Evolutionary conservation across 2,113 vertebrate species (phyloP), one percentile per base, ranked within the genome.

Genomic region (Romanogobio albipinnatus): DNA sequence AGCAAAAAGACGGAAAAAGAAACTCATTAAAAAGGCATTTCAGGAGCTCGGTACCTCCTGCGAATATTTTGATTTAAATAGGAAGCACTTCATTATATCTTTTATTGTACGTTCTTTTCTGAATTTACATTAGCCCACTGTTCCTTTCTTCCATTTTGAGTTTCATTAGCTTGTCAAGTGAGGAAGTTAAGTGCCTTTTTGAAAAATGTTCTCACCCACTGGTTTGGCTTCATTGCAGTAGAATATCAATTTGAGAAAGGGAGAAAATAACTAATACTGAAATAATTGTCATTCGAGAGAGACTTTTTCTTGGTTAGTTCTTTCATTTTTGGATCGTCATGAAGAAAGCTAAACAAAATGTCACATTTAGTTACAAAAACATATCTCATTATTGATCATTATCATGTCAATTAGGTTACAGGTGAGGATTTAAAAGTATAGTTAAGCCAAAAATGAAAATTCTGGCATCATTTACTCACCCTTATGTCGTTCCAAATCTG

Each of bases 21-120:
- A 97, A 98, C 97, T 99, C 97, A 99, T 99, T 99, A 99, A 99
- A 99, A 99, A 99, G 97, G 97, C 98, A 99, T 99, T 99, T 99
- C 96, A 96, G 97, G 96, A 98, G 97, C 97, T 96, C 95, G 97
- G 96, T 96, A 96, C 97, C 96, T 96, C 96, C 96, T 96, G 95
- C 96, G 96, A 97, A 97, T 98, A 98, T 97, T 98, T 98, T 96
- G 97, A 98, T 99, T 98, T 97, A 98, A 99, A 99, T 97, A 95
- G 97, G 96, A 97, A 96, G 95, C 97, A 96, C 95, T 99, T 99
- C 97, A 98, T 99, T 98, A 98, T 97, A 97, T 97, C 95, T 95
- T 96, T 98, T 98, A 99, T 98, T 97, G 96, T 98, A 97, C 95
- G 94, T 97, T 97, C 96, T 96, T 96, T 96, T 96, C 89, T 97